phyloP scores from a whole-genome alignment of 1,140 invertebrate species.

The Hyposmocoma kahamanoa region DNA sequence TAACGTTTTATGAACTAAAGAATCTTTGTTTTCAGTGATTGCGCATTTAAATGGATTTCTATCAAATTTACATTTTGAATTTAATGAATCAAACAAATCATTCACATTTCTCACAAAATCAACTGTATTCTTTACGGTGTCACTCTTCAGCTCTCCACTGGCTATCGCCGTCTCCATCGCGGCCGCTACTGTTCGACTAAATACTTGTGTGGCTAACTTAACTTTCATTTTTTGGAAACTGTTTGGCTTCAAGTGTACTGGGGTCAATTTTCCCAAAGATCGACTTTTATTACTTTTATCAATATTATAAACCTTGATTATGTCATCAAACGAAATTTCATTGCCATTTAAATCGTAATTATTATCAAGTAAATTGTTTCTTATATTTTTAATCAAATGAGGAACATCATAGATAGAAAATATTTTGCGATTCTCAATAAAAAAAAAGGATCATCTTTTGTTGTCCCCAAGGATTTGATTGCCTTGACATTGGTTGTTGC shows the following conservation, averaged over 20 bases:
- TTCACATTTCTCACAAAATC: conserved; percentile 21
- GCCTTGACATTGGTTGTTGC: conserved; percentile 9
- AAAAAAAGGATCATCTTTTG: conserved; percentile 10
- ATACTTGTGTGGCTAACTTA: conserved; percentile 28
- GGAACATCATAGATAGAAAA: conserved; percentile 11
- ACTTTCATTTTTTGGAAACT: conserved; percentile 37
- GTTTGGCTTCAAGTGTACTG: conserved; percentile 30
- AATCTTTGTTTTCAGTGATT: conserved; percentile 12
- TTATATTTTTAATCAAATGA: conserved; percentile 17
- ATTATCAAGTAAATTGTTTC: conserved; percentile 12
- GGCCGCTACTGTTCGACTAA: conserved; percentile 23
- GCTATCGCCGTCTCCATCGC: conserved; percentile 22
- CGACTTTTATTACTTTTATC: conserved; percentile 19
- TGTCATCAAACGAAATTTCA: conserved; percentile 12
- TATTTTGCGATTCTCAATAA: conserved; percentile 12
- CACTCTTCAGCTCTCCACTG: conserved; percentile 18
- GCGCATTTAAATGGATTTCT: conserved; percentile 12
- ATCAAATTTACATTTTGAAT: conserved; percentile 12
- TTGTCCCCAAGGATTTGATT: conserved; percentile 8
- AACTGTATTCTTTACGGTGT: conserved; percentile 15
- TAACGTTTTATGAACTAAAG: conserved; percentile 9
- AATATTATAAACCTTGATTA: conserved; percentile 12
- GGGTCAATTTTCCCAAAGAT: conserved; percentile 23
- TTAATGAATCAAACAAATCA: conserved; percentile 26
- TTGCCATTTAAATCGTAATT: conserved; percentile 8